Base-by-base conservation (phyloP, 2,113 vertebrate species). In the Corythornis vintsioides region DNA sequence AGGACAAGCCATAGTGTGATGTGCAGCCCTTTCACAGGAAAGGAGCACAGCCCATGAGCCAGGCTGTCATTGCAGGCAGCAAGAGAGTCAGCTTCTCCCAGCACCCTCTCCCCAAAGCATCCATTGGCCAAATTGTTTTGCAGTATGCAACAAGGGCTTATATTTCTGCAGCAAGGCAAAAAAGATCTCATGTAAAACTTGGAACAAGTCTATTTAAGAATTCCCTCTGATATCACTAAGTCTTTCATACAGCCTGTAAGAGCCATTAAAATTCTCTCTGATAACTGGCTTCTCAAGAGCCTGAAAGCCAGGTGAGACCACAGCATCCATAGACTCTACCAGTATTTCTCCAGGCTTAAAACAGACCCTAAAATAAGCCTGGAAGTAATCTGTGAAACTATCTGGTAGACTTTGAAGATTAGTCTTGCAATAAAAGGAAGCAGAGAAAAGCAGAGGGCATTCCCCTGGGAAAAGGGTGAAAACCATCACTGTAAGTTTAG, bases 181-280 rank as follows among this genome's bases (percentile, higher is more conserved):
- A 81, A 69, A 77, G 14, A 69, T 15, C 19, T 22, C 3, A 2
- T 26, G 45, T 63, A 83, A 84, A 78, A 40, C 76, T 96, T 5
- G 1, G 59, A 91, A 86, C 19, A 76, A 82, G 33, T 25, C 79
- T 78, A 43, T 63, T 94, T 94, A 93, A 96, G 65, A 95, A 96
- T 97, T 96, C 92, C 9, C 22, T 97, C 83, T 95, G 86, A 95
- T 95, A 78, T 79, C 25, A 3, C 43, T 82, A 52, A 52, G 75
- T 80, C 78, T 94, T 89, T 93, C 76, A 63, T 78, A 91, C 15
- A 43, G 63, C 45, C 80, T 3, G 0, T 64, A 91, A 88, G 14
- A 93, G 31, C 69, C 87, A 95, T 95, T 95, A 95, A 94, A 94
- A 95, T 91, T 94, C 94, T 85, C 35, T 94, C 80, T 95, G 92